Percentiles rank a stretch among this genome's conserved stretches.
Conservation (phyloP, 2,797 vertebrate genomes). For the Clangula hyemalis region DNA sequence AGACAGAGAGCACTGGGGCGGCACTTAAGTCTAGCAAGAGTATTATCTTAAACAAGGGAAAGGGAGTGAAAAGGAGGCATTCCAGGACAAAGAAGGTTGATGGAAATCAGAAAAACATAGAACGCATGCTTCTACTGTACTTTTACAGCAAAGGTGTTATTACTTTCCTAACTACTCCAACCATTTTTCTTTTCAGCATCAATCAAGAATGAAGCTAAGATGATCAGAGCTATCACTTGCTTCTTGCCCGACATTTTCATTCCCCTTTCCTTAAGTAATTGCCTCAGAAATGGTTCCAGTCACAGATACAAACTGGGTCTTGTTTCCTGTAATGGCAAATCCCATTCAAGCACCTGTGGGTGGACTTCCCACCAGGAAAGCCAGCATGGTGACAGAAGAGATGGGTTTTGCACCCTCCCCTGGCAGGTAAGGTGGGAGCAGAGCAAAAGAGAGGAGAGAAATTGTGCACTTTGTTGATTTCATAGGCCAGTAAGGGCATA, state of each 20-base stretch:
- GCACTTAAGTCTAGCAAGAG: rapidly evolving
- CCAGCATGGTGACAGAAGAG: background rate
- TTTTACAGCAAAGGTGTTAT: background rate
- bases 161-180: background rate
- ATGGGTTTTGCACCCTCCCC: background rate
- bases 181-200: background rate
- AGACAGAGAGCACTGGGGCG: background rate
- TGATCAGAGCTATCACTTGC: background rate
- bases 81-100: background rate
- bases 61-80: background rate
- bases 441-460: background rate
- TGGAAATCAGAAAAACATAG: background rate
- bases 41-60: background rate
- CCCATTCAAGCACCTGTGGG: background rate
- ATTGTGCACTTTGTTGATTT: background rate
- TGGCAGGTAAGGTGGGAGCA: background rate
- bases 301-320: background rate
- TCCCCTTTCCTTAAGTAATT: background rate
- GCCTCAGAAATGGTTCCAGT: background rate
- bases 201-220: background rate
- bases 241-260: background rate
- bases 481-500: background rate
- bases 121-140: background rate
- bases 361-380: background rate
- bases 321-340: background rate